Evolutionary conservation across 2,888 invertebrate species (phyloP), one percentile per base, ranked within the genome.

Genomic region (Orchesellides sinensis): DNA sequence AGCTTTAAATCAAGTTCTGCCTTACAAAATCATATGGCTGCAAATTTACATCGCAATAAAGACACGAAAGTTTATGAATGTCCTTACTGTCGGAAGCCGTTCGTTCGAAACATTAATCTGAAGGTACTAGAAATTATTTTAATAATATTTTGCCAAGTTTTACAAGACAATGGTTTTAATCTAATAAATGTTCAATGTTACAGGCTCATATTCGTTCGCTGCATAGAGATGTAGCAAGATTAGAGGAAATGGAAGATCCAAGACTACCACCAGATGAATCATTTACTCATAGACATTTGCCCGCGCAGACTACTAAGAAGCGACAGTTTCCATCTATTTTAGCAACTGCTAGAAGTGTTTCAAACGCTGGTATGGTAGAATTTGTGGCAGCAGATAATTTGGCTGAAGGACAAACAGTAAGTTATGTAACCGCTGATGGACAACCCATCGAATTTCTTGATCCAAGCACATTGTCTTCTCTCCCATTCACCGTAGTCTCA

Each of bases 11-110:
- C 89, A 27, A 87, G 86, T 81, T 86, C 87, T 8, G 89, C 89
- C 27, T 87, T 90, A 47, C 89, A 89, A 83, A 88, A 88, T 4
- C 90, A 94, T 88, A 91, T 92, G 86, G 92, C 93, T 89, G 91
- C 91, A 47, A 92, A 93, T 85, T 84, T 89, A 6, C 89, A 89
- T 84, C 86, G 88, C 21, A 88, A 87, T 75, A 88, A 86, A 59
- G 86, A 86, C 23, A 88, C 87, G 29, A 89, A 88, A 84, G 90
- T 90, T 21, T 92, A 91, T 86, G 91, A 92, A 83, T 93, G 96
- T 90, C 93, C 94, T 66, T 95, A 95, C 89, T 96, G 96, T 89
- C 92, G 93, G 75, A 95, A 94, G 89, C 91, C 92, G 79, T 95
- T 95, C 89, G 92, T 93, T 27, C 92, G 95, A 29, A 93, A 93